Percentiles rank a stretch among this genome's conserved stretches.
These are phyloP conservation scores for Pachydiplax longipennis DNA, from an alignment of 2,888 invertebrate species.

Conservation along the genomic window DNA sequence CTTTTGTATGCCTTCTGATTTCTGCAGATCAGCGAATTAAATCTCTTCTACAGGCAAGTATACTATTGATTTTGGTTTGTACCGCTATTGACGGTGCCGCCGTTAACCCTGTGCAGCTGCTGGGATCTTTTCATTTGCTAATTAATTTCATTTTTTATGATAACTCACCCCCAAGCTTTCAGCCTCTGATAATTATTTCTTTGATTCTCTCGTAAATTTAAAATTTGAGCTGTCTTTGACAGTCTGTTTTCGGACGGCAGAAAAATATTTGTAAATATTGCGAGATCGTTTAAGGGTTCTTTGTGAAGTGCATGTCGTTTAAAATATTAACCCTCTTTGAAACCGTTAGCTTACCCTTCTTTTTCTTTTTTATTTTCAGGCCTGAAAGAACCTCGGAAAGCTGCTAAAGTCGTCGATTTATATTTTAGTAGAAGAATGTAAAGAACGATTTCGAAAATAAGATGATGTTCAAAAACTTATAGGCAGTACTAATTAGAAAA, in stretches of 20 bases:
- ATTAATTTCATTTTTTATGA: not conserved
- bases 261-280: not conserved
- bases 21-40: slow-evolving; percentile 24
- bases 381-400: not conserved
- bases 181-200: not conserved
- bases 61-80: slow-evolving; percentile 44
- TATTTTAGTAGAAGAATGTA: not conserved
- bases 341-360: not conserved
- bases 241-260: no score
- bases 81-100: slow-evolving; percentile 39
- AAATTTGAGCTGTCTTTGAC: no score
- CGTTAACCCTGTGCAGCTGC: slow-evolving; percentile 13
- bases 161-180: not conserved
- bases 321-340: no score
- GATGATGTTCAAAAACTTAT: not conserved
- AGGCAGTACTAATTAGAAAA: not conserved
- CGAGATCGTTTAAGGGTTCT: no score
- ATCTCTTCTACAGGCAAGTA: slow-evolving; percentile 33
- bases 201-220: no score
- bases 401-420: not conserved
- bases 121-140: not conserved
- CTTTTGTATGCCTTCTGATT: slow-evolving; percentile 1
- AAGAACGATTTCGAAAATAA: not conserved
- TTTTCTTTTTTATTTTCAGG: not conserved
- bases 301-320: no score